A percentile compares a stretch with the other conserved stretches of the same genome.
phyloP scores from a whole-genome alignment of 1,140 invertebrate genomes.

The Lepidurus packardi region DNA sequence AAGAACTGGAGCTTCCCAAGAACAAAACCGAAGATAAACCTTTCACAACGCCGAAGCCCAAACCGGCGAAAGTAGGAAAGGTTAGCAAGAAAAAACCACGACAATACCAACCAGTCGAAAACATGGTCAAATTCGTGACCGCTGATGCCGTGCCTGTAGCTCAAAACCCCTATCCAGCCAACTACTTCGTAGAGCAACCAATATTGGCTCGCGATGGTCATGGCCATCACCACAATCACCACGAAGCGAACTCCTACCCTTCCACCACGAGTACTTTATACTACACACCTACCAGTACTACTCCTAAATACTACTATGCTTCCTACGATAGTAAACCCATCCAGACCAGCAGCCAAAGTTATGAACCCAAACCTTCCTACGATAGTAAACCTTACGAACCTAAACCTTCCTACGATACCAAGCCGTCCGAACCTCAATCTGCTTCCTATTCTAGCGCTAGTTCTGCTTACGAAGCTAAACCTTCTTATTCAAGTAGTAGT shows the following conservation, averaged over 20 bases:
- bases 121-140: neutral
- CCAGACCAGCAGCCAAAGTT: neutral
- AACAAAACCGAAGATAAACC: neutral
- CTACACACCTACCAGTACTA: neutral
- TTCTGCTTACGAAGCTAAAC: neutral
- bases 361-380: neutral
- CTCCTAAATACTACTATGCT: neutral
- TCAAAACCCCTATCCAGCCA: neutral
- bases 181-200: neutral
- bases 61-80: neutral
- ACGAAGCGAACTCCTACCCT: neutral
- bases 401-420: no score
- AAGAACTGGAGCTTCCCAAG: neutral
- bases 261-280: neutral
- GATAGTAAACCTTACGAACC: neutral
- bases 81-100: neutral
- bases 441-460: no score
- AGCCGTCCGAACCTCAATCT: no score
- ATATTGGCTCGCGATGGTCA: neutral
- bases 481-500: neutral
- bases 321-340: neutral
- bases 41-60: neutral
- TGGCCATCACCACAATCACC: constrained; percentile 1
- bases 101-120: neutral
- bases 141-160: neutral